A percentile compares a stretch with the other conserved stretches of the same genome.
These are phyloP conservation scores for Poecilobothrus nobilitatus DNA, from an alignment of 2,888 invertebrate genomes.

Conservation along the genomic window DNA sequence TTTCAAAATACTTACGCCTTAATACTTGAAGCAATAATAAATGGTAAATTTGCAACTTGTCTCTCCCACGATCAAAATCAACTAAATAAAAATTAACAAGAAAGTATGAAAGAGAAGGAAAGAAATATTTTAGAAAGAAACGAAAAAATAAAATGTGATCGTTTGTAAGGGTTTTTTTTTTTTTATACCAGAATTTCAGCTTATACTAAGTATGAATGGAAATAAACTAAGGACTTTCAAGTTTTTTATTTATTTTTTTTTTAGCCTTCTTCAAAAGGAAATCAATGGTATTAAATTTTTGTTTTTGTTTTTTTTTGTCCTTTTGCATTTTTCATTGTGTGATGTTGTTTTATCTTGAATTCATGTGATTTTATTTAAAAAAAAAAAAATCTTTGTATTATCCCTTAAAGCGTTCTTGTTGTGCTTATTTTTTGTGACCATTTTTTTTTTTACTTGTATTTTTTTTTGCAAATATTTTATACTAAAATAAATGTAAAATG, in stretches of 20 bases:
- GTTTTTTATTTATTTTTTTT: background rate
- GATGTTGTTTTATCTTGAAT: background rate
- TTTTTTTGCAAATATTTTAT: background rate
- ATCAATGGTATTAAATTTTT: constrained; percentile 9
- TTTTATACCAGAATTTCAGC: background rate
- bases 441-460: background rate
- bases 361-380: background rate
- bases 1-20: constrained; percentile 4
- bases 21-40: background rate
- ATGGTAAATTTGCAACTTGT: background rate
- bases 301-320: too few relatives aligned
- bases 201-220: constrained; percentile 14
- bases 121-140: background rate
- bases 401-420: background rate
- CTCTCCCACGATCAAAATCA: background rate
- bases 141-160: background rate
- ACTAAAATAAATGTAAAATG: background rate
- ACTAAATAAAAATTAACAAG: background rate
- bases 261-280: constrained; percentile 16
- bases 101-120: background rate
- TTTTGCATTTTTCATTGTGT: too few relatives aligned
- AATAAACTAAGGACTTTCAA: background rate
- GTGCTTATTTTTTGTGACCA: too few relatives aligned
- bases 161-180: background rate
- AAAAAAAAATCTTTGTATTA: background rate